Base-by-base conservation (phyloP, 1,140 invertebrate species). In the Nylanderia fulva region DNA sequence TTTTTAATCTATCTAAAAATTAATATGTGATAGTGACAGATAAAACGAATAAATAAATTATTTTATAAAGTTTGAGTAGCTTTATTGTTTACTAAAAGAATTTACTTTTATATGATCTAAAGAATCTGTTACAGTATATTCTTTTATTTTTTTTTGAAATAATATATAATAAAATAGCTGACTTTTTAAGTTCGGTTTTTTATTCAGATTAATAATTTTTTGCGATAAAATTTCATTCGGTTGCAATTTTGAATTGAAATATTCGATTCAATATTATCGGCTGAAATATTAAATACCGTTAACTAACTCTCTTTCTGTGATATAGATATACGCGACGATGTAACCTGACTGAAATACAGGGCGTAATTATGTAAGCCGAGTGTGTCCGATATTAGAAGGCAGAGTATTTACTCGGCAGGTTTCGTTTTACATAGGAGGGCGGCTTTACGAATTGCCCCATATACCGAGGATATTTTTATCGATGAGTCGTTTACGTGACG, bases 401-500 rank as follows among this genome's bases (percentile, higher is more conserved):
- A 1, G 42, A 21, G 13, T 72, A 85, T 85, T 82, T 63, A 33
- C 54, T 71, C 42, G 3, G 45, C 56, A 63, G 45, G 75, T 85
- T 64, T 80, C 75, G 64, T 85, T 83, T 83, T 9, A 63, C 24
- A 80, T 66, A 61, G 58, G 9, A 69, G 56, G 21, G 29, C 61
- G 29, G 48, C 76, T 71, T 85, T 80, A 85, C 84, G 76, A 56
- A 88, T 66, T 86, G 72, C 63, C 85, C 84, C 54, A 85, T 85
- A 85, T 85, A 85, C 63, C 76, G 54, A 60, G 42, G 84, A 80
- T 88, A 85, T 77, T 88, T 88, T 88, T 84, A 84, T 82, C 86
- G 61, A 54, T 88, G 87, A 88, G 85, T 66, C 76, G 77, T 86
- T 72, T 79, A 64, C 60, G 56, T 84, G 58, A 15, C 54, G 48